Evolutionary conservation across 2,888 invertebrate genomes (phyloP).

Genomic region (Apotomis betuletana): DNA sequence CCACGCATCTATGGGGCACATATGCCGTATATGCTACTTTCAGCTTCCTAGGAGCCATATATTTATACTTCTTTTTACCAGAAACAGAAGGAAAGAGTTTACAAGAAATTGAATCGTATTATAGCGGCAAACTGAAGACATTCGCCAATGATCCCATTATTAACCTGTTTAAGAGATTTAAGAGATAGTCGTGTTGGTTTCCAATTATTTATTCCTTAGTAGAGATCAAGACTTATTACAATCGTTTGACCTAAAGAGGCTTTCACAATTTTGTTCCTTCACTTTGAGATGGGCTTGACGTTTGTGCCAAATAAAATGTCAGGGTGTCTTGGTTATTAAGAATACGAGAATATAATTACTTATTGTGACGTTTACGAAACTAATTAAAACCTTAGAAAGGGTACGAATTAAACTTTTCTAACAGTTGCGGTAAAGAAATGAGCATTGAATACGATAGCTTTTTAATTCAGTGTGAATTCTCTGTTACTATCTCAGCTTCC

Average conservation of each 20-base stretch:
- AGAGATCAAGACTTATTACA: conserved; percentile 41
- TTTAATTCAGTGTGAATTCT: not conserved
- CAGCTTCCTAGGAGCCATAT: conserved; percentile 74
- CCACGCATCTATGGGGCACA: conserved; percentile 74
- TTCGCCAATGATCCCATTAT: conserved; percentile 76
- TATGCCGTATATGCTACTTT: conserved; percentile 78
- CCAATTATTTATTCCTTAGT: conserved; percentile 38
- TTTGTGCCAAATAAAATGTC: not conserved
- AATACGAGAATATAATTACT: not conserved
- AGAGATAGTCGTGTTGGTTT: conserved; percentile 50
- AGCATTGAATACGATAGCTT: not conserved
- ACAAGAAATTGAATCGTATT: conserved; percentile 79
- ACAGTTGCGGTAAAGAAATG: not conserved
- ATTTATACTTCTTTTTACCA: conserved; percentile 79
- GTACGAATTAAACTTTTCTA: not conserved
- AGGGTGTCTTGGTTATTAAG: not conserved
- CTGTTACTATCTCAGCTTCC: not conserved
- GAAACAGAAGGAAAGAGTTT: conserved; percentile 83
- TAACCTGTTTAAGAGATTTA: conserved; percentile 64
- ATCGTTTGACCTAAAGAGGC: conserved; percentile 36
- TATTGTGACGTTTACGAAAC: conserved; percentile 1
- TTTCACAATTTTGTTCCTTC: conserved; percentile 5
- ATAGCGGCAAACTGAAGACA: conserved; percentile 64
- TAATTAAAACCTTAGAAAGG: not conserved
- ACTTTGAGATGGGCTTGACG: conserved; percentile 16